Percentiles rank a stretch among this genome's conserved stretches.
These are phyloP conservation scores for Leptinotarsa haldemani DNA, from an alignment of 2,888 invertebrate genomes.

Conservation along the genomic window DNA sequence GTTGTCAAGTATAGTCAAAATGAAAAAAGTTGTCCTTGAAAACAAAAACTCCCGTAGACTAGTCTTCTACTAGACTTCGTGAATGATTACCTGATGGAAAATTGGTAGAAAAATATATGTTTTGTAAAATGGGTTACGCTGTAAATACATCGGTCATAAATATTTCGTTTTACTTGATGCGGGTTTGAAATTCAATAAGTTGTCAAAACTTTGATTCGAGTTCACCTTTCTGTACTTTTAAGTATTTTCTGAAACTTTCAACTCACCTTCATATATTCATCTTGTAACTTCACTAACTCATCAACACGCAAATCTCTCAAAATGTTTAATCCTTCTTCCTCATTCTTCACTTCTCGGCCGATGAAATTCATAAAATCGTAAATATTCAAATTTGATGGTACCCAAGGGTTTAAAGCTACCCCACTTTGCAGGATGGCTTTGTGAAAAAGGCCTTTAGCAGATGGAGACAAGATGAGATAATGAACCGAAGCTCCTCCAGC, in stretches of 20 bases:
- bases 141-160: too few relatives aligned
- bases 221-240: not conserved
- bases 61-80: too few relatives aligned
- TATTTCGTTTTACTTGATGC: too few relatives aligned
- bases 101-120: too few relatives aligned
- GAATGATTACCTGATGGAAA: too few relatives aligned
- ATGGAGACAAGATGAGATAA: conserved; percentile 66
- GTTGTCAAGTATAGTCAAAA: too few relatives aligned
- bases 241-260: not conserved
- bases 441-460: conserved; percentile 56
- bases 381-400: not conserved
- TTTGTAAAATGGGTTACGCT: too few relatives aligned
- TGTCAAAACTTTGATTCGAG: not conserved
- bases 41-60: too few relatives aligned
- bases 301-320: conserved; percentile 40
- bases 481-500: conserved; percentile 67
- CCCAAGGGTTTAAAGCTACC: conserved; percentile 26
- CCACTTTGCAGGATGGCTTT: conserved; percentile 33
- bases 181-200: not conserved
- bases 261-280: not conserved
- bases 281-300: conserved; percentile 33
- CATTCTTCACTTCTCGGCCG: conserved; percentile 48
- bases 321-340: conserved; percentile 48
- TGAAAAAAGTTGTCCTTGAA: too few relatives aligned
- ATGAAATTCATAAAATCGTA: conserved; percentile 40